Base-by-base conservation (phyloP, 2,888 invertebrate genomes). In the Allophyes oxyacanthae region DNA sequence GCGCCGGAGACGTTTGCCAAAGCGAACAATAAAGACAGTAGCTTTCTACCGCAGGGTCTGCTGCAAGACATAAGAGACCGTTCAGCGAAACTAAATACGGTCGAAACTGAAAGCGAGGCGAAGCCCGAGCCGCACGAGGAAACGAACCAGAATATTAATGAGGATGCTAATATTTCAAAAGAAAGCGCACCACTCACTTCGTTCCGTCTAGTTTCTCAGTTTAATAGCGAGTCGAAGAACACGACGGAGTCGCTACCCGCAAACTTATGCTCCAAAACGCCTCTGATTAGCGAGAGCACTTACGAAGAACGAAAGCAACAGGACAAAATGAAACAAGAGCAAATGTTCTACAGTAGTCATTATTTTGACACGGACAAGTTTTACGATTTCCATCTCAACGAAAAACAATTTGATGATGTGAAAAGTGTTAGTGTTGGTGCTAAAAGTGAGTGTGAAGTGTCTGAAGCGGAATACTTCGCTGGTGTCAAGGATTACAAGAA, bases 331-430 rank as follows among this genome's bases (percentile, higher is more conserved):
- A 91, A 92, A 78, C 86, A 91, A 81, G 86, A 94, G 54, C 84
- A 85, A 72, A 83, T 90, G 73, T 89, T 90, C 62, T 93, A 92
- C 75, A 94, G 94, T 72, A 94, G 93, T 74, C 95, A 94, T 83
- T 92, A 95, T 75, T 97, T 96, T 82, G 97, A 97, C 82, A 95
- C 97, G 77, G 97, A 97, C 90, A 96, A 96, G 87, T 97, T 95
- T 88, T 97, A 97, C 84, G 96, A 96, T 84, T 98, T 98, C 83
- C 97, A 98, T 89, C 91, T 98, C 65, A 97, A 97, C 83, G 98
- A 98, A 83, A 95, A 95, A 85, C 92, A 95, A 69, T 93, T 94
- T 69, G 95, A 95, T 70, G 89, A 92, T 68, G 87, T 89, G 82
- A 93, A 86, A 86, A 91, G 89, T 91, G 94, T 85, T 74, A 91